phyloP scores from a whole-genome alignment of 2,797 vertebrate genomes.

The Gastrophryne carolinensis region DNA sequence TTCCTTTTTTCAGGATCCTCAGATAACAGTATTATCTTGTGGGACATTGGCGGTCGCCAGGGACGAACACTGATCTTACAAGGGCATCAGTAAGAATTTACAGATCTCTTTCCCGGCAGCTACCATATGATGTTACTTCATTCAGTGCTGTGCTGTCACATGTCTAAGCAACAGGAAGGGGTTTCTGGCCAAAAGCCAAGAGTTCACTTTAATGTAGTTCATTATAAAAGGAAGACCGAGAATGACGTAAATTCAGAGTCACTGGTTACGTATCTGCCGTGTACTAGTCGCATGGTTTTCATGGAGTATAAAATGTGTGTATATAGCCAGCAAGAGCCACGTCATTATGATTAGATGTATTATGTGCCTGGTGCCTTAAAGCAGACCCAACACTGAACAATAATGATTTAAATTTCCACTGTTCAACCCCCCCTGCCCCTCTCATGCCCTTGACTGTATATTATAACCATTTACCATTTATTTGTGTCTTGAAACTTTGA shows the following conservation, averaged over 20 bases:
- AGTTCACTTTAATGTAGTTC: background rate
- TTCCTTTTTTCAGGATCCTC: conserved; percentile 94
- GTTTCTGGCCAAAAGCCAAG: background rate
- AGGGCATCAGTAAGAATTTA: conserved; percentile 86
- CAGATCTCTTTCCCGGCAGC: background rate
- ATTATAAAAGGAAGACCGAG: background rate
- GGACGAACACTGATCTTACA: conserved; percentile 88
- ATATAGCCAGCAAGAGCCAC: background rate
- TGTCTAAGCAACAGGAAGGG: background rate
- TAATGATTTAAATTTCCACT: no score
- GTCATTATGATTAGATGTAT: background rate
- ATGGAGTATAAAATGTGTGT: background rate
- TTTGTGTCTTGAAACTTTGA: no score
- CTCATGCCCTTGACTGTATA: no score
- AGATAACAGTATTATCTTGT: conserved; percentile 97
- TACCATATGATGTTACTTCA: background rate
- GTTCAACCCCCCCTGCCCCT: no score
- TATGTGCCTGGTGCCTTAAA: background rate
- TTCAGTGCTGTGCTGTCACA: background rate
- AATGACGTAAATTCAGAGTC: background rate
- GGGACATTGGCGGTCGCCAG: conserved; percentile 96
- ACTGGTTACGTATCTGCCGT: background rate
- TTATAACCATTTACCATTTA: no score
- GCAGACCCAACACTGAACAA: no score
- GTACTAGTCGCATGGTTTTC: background rate